Percentiles rank a stretch among this genome's conserved stretches.
These are phyloP conservation scores for Enteromius mattozi DNA, from an alignment of 2,797 vertebrate species.

Conservation along the genomic window DNA sequence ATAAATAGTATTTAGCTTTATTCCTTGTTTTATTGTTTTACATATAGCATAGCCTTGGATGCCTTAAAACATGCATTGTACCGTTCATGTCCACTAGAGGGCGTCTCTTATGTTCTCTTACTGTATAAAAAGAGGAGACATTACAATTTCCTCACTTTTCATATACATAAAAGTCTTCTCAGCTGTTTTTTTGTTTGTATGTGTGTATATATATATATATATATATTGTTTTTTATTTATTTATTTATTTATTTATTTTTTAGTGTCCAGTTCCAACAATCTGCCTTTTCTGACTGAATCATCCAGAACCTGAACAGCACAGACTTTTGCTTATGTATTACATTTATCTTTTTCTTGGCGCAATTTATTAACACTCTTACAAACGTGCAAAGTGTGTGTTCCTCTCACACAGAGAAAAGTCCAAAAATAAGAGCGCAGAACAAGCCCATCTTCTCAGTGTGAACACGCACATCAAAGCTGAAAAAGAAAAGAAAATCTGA, in stretches of 20 bases:
- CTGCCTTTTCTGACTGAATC: neutral
- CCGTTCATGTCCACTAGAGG: slow-evolving; percentile 54
- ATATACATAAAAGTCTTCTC: neutral
- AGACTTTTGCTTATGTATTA: neutral
- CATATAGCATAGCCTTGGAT: neutral
- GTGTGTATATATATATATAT: too few relatives aligned
- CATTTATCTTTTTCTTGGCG: neutral
- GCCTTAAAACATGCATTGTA: neutral
- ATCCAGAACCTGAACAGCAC: neutral
- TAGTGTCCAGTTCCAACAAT: neutral
- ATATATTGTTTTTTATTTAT: too few relatives aligned
- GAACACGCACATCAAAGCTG: slow-evolving; percentile 7
- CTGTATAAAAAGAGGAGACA: neutral
- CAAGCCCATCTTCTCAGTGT: neutral
- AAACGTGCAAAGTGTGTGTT: neutral
- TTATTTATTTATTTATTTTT: neutral
- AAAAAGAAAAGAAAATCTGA: slow-evolving; percentile 61
- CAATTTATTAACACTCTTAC: neutral
- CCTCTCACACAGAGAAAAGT: neutral
- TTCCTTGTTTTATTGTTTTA: neutral
- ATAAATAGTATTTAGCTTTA: neutral
- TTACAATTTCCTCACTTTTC: neutral
- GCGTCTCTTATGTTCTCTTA: neutral
- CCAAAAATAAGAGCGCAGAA: neutral
- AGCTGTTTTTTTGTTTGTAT: neutral